These are phyloP conservation scores for Lindbergichthys nudifrons DNA, from an alignment of 2,797 vertebrate species.

Conservation along the genomic window DNA sequence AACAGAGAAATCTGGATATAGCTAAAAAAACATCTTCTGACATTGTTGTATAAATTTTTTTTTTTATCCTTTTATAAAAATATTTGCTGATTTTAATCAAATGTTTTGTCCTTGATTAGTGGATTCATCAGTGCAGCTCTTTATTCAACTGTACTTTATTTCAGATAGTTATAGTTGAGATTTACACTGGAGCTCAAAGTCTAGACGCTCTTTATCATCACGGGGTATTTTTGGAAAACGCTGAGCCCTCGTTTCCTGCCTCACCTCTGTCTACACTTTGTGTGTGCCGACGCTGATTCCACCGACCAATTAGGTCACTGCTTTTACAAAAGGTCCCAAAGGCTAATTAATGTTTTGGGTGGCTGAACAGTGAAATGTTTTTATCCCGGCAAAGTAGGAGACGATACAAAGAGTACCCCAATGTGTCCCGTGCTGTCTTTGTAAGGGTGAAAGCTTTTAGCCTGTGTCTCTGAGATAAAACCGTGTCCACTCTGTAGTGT, in stretches of 20 bases:
- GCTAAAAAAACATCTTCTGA: too few relatives aligned
- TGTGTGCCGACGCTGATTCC: slow-evolving; percentile 40
- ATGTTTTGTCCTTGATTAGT: too few relatives aligned
- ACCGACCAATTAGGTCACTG: slow-evolving; percentile 36
- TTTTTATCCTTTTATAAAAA: too few relatives aligned
- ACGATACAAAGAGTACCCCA: slow-evolving; percentile 18
- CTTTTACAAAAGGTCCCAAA: slow-evolving; percentile 23
- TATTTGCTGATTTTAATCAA: too few relatives aligned
- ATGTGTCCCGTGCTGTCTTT: slow-evolving; percentile 15
- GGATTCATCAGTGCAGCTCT: too few relatives aligned
- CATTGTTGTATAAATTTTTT: too few relatives aligned
- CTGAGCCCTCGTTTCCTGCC: slow-evolving; percentile 41
- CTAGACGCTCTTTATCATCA: slow-evolving; percentile 41
- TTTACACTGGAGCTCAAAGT: slow-evolving; percentile 18
- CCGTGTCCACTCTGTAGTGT: slow-evolving; percentile 8
- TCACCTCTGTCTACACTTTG: slow-evolving; percentile 16
- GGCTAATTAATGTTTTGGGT: slow-evolving; percentile 7
- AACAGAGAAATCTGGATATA: too few relatives aligned
- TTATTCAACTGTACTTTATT: too few relatives aligned
- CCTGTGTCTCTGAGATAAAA: slow-evolving; percentile 31
- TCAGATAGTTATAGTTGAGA: slow-evolving; percentile 29
- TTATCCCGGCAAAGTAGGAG: slow-evolving; percentile 1
- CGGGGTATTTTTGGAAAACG: slow-evolving; percentile 57
- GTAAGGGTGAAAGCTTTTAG: slow-evolving; percentile 34
- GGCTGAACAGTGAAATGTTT: slow-evolving; percentile 20